Evolutionary conservation across 2,888 invertebrate species (phyloP).

Genomic region (Choristoneura rosaceana): DNA sequence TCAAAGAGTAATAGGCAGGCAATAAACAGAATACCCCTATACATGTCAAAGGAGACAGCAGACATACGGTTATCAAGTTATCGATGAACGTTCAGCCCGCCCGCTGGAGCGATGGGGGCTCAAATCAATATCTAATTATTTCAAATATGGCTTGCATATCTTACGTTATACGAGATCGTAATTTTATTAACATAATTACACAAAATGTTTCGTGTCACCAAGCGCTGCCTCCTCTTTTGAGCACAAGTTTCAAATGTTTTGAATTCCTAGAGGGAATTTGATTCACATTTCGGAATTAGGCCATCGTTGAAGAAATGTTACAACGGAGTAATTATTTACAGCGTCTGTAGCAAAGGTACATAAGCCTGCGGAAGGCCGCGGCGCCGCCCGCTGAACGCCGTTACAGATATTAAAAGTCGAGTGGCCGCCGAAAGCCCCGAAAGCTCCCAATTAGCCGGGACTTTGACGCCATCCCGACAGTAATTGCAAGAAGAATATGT

Average conservation of each 20-base stretch:
- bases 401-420: conserved; percentile 72
- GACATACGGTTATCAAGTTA: conserved; percentile 41
- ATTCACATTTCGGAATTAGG: conserved; percentile 58
- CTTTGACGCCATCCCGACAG: conserved; percentile 70
- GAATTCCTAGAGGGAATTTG: conserved; percentile 52
- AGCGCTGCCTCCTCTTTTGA: conserved; percentile 17
- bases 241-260: conserved; percentile 44
- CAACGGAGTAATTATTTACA: conserved; percentile 62
- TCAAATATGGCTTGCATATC: conserved; percentile 23
- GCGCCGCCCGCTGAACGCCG: conserved; percentile 46
- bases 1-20: conserved; percentile 6
- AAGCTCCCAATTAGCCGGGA: conserved; percentile 81
- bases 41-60: conserved; percentile 22
- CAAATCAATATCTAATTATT: conserved; percentile 38
- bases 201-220: conserved; percentile 2
- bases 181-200: conserved; percentile 15
- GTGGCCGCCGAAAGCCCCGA: conserved; percentile 70
- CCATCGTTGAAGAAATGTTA: conserved; percentile 56
- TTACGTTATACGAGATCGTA: conserved; percentile 19
- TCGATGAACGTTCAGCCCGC: conserved; percentile 32
- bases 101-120: conserved; percentile 29
- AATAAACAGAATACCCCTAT: conserved; percentile 36
- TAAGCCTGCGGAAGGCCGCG: conserved; percentile 35
- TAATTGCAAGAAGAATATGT: conserved; percentile 79
- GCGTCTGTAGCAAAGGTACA: conserved; percentile 35